phyloP scores from a whole-genome alignment of 2,888 invertebrate species.

The Cinara cedri region DNA sequence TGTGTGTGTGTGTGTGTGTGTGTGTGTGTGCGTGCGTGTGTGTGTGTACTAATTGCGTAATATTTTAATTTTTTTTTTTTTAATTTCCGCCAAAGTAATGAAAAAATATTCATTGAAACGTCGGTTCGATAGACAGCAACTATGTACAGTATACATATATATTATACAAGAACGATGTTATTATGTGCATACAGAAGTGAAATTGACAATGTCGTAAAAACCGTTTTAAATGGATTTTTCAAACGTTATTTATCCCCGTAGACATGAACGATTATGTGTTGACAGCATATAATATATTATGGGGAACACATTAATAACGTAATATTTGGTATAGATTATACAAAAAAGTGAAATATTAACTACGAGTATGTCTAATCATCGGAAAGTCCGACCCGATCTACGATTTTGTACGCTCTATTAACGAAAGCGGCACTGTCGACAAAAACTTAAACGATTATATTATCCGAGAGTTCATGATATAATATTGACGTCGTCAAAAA shows the following conservation, averaged over 20 bases:
- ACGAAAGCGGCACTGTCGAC: no score
- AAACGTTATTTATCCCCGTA: not conserved
- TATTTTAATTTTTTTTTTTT: not conserved
- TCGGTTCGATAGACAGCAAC: slow-evolving; percentile 5
- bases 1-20: no score
- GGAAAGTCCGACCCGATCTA: no score
- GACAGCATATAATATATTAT: not conserved
- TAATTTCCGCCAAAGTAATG: not conserved
- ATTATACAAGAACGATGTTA: no score
- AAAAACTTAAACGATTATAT: no score
- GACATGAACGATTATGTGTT: not conserved
- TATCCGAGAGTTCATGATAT: not conserved
- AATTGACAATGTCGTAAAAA: slow-evolving; percentile 7
- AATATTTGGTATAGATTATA: not conserved
- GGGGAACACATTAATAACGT: not conserved
- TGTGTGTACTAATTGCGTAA: not conserved
- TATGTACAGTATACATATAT: no score
- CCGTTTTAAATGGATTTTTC: not conserved
- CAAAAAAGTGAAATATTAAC: not conserved
- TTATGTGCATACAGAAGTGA: not conserved
- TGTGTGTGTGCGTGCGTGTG: no score
- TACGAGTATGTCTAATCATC: no score
- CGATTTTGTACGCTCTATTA: no score
- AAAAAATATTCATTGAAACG: not conserved
- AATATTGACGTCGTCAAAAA: not conserved